phyloP scores from a whole-genome alignment of 2,797 vertebrate species.

The Xiphorhynchus erythropygius region DNA sequence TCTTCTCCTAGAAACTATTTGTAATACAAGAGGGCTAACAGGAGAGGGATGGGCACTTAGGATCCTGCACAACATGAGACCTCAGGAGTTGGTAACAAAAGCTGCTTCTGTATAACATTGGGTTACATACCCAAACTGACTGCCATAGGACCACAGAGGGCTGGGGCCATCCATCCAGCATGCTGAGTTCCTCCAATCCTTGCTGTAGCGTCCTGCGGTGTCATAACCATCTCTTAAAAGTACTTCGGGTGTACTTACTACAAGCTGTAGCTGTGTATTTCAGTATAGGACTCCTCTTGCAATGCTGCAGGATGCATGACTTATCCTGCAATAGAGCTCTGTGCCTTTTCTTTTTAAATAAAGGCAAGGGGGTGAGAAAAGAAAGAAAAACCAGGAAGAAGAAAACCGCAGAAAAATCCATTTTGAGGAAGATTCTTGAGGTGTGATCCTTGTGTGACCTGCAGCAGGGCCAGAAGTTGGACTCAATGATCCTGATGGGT shows the following conservation, averaged over 20 bases:
- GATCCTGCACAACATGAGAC: neutral
- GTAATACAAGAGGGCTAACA: accelerated
- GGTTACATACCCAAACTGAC: accelerated
- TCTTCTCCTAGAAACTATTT: neutral
- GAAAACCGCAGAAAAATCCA: neutral
- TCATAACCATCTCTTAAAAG: neutral
- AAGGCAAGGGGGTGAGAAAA: neutral
- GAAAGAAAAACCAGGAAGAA: accelerated
- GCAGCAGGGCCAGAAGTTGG: neutral
- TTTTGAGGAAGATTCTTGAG: neutral
- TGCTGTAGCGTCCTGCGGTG: neutral
- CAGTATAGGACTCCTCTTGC: neutral
- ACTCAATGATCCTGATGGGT: neutral
- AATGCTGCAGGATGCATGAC: neutral
- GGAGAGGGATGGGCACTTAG: accelerated
- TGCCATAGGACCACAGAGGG: neutral
- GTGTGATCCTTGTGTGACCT: neutral
- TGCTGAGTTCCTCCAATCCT: accelerated
- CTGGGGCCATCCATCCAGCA: accelerated
- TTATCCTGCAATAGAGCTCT: neutral
- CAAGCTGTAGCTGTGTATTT: neutral
- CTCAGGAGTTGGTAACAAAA: neutral
- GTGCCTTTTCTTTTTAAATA: neutral
- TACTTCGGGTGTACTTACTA: accelerated
- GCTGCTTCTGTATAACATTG: accelerated